phyloP scores from a whole-genome alignment of 2,113 vertebrate species.

The Rhinichthys klamathensis region DNA sequence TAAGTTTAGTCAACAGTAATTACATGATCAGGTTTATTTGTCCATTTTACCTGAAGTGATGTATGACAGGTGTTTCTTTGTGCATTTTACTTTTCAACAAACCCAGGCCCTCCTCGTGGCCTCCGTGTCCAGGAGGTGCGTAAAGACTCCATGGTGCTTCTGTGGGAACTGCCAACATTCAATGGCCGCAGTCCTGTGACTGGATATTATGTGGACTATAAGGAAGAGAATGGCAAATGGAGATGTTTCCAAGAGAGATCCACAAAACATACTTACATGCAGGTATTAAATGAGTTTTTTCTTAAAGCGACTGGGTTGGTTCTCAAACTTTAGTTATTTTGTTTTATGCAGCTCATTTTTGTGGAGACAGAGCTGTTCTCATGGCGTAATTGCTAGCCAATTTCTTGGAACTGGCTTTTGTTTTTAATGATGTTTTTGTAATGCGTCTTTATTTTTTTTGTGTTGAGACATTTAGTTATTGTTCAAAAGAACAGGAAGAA shows the following conservation, averaged over 20 bases:
- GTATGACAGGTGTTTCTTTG: background rate
- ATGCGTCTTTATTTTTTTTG: background rate
- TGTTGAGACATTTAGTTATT: background rate
- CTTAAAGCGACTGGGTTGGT: background rate
- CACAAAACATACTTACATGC: conserved; percentile 81
- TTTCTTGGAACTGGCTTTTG: background rate
- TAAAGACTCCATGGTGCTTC: conserved; percentile 86
- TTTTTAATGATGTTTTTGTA: background rate
- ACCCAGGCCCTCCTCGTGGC: conserved; percentile 83
- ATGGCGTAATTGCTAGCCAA: background rate
- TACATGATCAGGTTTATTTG: background rate
- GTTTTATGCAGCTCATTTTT: background rate
- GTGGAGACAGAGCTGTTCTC: background rate
- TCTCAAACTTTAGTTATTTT: background rate
- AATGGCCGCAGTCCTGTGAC: conserved; percentile 84
- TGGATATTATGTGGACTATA: conserved; percentile 92
- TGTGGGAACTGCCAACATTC: conserved; percentile 89
- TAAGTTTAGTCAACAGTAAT: background rate
- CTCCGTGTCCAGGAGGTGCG: conserved; percentile 86
- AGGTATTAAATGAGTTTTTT: conserved; percentile 74
- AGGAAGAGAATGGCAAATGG: conserved; percentile 84
- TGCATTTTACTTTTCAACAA: background rate
- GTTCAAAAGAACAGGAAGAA: background rate
- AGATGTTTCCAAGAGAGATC: conserved; percentile 85
- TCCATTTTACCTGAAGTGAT: background rate